phyloP scores from a whole-genome alignment of 2,113 vertebrate species.

The Scophthalmus maximus region DNA sequence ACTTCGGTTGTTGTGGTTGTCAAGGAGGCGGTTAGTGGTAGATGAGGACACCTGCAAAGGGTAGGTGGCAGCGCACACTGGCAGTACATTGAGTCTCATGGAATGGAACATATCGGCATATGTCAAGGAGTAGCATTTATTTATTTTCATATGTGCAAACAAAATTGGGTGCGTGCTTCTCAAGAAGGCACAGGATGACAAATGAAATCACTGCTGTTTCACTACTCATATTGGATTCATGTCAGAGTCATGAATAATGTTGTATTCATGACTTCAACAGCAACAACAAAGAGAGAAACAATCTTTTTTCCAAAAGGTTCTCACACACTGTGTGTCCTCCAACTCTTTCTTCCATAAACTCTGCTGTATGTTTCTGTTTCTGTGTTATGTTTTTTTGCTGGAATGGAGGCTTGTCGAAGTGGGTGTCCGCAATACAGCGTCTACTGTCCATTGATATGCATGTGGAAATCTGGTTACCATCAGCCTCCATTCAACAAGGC shows the following conservation, averaged over 20 bases:
- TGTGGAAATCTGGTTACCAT: background rate
- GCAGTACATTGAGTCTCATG: background rate
- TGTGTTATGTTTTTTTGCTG: background rate
- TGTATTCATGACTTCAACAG: no score
- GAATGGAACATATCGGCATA: background rate
- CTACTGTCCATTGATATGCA: background rate
- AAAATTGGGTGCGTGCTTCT: background rate
- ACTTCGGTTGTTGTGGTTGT: conserved; percentile 21
- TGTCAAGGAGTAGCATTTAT: background rate
- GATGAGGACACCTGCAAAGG: background rate
- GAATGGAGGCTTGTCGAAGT: background rate
- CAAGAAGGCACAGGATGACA: background rate
- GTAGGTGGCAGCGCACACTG: background rate
- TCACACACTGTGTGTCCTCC: no score
- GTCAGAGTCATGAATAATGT: background rate
- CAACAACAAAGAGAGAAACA: no score
- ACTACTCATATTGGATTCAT: background rate
- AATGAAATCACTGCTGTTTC: background rate
- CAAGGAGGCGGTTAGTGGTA: background rate
- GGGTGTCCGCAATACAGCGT: background rate
- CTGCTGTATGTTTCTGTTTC: background rate
- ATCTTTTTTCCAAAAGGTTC: no score
- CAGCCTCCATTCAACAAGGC: background rate
- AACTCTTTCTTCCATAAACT: background rate
- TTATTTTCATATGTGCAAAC: background rate